Evolutionary conservation across 1,140 invertebrate genomes (phyloP).

Genomic region (Magallana gigas): DNA sequence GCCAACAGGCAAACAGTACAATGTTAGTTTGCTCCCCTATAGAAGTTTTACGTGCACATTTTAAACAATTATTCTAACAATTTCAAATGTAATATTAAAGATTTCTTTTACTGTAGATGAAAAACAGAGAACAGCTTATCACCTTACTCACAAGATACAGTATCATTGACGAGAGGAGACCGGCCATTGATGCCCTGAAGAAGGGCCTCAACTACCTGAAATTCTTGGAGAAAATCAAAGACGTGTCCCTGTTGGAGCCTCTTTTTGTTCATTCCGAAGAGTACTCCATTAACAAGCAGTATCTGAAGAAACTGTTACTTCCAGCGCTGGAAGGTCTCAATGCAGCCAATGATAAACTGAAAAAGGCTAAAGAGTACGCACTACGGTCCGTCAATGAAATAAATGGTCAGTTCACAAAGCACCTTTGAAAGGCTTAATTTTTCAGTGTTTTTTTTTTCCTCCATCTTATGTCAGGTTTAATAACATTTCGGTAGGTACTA

Average conservation of each 20-base stretch:
- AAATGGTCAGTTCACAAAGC: conserved; percentile 12
- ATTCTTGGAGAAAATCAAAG: conserved; percentile 31
- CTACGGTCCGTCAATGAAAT: neutral
- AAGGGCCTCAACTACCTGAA: conserved; percentile 46
- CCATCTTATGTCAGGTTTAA: too few relatives aligned
- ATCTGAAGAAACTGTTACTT: conserved; percentile 37
- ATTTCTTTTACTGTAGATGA: conserved; percentile 12
- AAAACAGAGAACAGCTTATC: conserved; percentile 24
- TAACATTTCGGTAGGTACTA: too few relatives aligned
- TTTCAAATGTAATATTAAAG: neutral
- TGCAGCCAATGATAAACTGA: conserved; percentile 19
- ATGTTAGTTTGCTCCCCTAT: neutral
- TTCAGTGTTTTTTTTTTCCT: too few relatives aligned
- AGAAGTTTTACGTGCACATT: neutral
- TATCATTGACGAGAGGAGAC: conserved; percentile 43
- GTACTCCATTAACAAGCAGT: conserved; percentile 48
- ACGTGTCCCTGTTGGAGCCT: conserved; percentile 39
- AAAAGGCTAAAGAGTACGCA: conserved; percentile 17
- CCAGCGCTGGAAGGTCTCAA: conserved; percentile 16
- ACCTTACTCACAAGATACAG: conserved; percentile 36
- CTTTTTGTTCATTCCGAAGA: conserved; percentile 49
- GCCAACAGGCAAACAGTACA: conserved; percentile 24
- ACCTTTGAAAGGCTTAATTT: too few relatives aligned
- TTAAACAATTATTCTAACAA: neutral
- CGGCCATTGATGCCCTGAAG: conserved; percentile 46